Evolutionary conservation across 2,797 vertebrate species (phyloP).

Genomic region (Chaenodraco wilsoni): DNA sequence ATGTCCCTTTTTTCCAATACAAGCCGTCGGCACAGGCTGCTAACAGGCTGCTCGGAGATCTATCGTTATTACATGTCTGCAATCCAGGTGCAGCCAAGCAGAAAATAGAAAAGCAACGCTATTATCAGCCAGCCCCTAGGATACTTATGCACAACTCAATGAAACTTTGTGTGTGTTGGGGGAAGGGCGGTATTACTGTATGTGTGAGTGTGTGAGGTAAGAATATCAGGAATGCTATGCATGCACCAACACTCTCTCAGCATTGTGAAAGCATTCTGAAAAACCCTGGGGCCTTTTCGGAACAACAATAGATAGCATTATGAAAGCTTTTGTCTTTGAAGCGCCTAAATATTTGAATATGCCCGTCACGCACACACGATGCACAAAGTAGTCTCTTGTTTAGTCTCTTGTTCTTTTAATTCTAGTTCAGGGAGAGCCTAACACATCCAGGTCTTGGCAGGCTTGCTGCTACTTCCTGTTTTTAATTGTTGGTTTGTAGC

Average conservation of each 20-base stretch:
- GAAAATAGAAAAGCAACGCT: constrained; percentile 68
- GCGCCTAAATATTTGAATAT: constrained; percentile 2
- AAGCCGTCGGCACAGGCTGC: constrained; percentile 18
- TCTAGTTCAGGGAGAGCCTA: background rate
- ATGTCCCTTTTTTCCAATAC: constrained; percentile 28
- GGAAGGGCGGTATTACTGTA: background rate
- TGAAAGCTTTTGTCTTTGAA: constrained; percentile 38
- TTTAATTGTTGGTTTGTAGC: constrained; percentile 61
- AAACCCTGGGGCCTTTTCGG: constrained; percentile 36
- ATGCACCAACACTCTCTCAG: constrained; percentile 37
- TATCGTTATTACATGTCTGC: constrained; percentile 67
- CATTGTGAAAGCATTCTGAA: constrained; percentile 44
- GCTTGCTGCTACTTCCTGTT: constrained; percentile 43
- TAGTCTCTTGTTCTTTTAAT: constrained; percentile 1
- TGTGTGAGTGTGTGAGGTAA: constrained; percentile 27
- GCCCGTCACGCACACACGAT: constrained; percentile 18
- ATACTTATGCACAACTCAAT: constrained; percentile 41
- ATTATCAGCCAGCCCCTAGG: constrained; percentile 55
- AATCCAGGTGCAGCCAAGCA: constrained; percentile 63
- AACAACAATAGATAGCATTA: constrained; percentile 42
- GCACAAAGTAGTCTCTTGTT: constrained; percentile 35
- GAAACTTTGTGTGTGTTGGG: constrained; percentile 22
- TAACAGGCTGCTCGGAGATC: constrained; percentile 64
- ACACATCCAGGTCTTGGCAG: constrained; percentile 24
- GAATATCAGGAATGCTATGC: constrained; percentile 45